phyloP scores from a whole-genome alignment of 53 echinoderm and acorn worm genomes.

The Holothuria scabra region DNA sequence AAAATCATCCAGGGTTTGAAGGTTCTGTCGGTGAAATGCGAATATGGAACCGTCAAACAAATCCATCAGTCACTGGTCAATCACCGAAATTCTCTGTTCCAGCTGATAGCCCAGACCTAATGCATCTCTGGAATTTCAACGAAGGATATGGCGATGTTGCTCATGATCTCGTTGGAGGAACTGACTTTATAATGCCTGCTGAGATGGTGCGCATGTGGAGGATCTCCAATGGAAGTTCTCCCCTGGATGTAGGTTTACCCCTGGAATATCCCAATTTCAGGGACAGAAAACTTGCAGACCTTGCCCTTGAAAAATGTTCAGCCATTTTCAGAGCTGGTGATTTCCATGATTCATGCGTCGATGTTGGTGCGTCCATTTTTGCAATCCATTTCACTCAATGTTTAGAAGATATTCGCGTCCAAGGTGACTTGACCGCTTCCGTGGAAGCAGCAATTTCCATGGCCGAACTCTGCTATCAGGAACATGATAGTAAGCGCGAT shows the following conservation, averaged over 20 bases:
- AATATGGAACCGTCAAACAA: slow-evolving; percentile 77
- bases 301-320: slow-evolving; percentile 5
- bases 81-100: slow-evolving; percentile 66
- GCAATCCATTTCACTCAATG: slow-evolving; percentile 7
- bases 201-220: slow-evolving; percentile 1
- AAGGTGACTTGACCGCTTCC: background rate
- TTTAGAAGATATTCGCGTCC: slow-evolving; percentile 6
- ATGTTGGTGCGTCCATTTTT: slow-evolving; percentile 12
- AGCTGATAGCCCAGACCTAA: slow-evolving; percentile 65
- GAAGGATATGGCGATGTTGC: slow-evolving; percentile 58
- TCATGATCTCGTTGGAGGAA: slow-evolving; percentile 57
- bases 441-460: slow-evolving; percentile 14
- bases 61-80: slow-evolving; percentile 74
- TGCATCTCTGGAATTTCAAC: slow-evolving; percentile 80
- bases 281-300: background rate
- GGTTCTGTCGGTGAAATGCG: slow-evolving; percentile 79
- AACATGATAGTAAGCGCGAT: background rate
- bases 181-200: slow-evolving; percentile 22
- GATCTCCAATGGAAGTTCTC: background rate
- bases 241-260: background rate
- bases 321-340: slow-evolving; percentile 8
- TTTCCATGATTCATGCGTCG: background rate
- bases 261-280: background rate
- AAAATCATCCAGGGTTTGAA: slow-evolving; percentile 48
- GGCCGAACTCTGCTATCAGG: slow-evolving; percentile 34